Percentiles rank a stretch among this genome's conserved stretches.
These are phyloP conservation scores for Malacoctenus gilli DNA, from an alignment of 2,797 vertebrate species.

Conservation along the genomic window DNA sequence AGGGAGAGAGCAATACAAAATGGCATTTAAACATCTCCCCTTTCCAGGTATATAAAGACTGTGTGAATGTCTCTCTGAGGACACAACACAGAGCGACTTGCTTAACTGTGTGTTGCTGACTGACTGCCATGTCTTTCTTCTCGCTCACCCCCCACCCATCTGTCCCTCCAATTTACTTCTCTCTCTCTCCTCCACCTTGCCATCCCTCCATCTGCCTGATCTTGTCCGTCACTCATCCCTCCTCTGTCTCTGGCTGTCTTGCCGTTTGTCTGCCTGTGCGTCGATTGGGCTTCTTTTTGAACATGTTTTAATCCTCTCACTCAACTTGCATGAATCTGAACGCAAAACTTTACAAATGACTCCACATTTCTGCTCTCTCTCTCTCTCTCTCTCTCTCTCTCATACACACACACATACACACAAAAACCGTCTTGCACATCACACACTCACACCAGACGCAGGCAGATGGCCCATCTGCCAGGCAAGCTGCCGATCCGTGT, in stretches of 20 bases:
- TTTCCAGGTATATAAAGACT: conserved; percentile 83
- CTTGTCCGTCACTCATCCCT: conserved; percentile 65
- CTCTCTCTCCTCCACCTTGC: conserved; percentile 69
- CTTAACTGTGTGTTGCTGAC: conserved; percentile 80
- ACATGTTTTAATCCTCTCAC: conserved; percentile 51
- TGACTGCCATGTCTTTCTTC: conserved; percentile 84
- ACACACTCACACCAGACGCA: conserved; percentile 60
- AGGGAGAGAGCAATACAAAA: conserved; percentile 83
- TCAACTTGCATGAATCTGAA: conserved; percentile 54
- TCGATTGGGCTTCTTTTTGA: conserved; percentile 44
- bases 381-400: conserved; percentile 17
- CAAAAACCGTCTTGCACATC: conserved; percentile 7
- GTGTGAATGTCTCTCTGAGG: conserved; percentile 77
- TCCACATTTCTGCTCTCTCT: conserved; percentile 30
- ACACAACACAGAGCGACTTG: conserved; percentile 75
- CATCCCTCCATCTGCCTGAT: conserved; percentile 75
- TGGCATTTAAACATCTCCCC: conserved; percentile 87
- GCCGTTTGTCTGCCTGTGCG: conserved; percentile 51
- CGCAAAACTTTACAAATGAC: conserved; percentile 57
- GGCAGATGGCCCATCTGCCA: conserved; percentile 72
- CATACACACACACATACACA: conserved; percentile 16
- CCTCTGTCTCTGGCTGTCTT: conserved; percentile 55
- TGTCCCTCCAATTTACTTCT: conserved; percentile 74
- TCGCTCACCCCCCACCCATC: conserved; percentile 78
- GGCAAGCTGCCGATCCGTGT: conserved; percentile 70